phyloP scores from a whole-genome alignment of 2,888 invertebrate species.

The Eupelmus urozonus region DNA sequence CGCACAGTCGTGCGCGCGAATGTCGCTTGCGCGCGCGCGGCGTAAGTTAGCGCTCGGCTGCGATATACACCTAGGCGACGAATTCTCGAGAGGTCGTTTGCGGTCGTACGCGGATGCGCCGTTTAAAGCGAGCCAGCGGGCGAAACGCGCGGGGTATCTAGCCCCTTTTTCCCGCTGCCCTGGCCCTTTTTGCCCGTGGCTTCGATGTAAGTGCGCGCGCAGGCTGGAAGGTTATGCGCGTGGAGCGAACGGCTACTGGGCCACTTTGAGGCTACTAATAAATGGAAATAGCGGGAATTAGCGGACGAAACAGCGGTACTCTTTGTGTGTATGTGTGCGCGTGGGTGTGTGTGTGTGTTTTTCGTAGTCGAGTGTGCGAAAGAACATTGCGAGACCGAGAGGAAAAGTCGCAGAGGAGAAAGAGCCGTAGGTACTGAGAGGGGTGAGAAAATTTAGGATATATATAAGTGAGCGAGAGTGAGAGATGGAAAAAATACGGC shows the following conservation, averaged over 20 bases:
- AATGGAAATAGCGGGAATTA: constrained; percentile 20
- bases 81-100: constrained; percentile 53
- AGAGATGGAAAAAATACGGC: neutral
- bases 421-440: too few species aligned
- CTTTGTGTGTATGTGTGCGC: too few species aligned
- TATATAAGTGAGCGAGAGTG: neutral
- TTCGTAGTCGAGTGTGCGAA: too few species aligned
- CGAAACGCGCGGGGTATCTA: neutral
- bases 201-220: neutral
- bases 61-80: constrained; percentile 8
- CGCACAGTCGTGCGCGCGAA: neutral
- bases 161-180: neutral
- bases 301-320: neutral
- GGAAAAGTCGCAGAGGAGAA: neutral
- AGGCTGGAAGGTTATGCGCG: neutral
- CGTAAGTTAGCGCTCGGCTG: constrained; percentile 25
- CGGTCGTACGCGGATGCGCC: constrained; percentile 22
- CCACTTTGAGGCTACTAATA: constrained; percentile 17
- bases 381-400: neutral
- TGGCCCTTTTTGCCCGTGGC: neutral
- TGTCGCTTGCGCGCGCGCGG: neutral
- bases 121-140: neutral
- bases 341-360: too few species aligned
- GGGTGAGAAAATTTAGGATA: too few species aligned
- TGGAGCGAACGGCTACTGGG: neutral